Conservation (phyloP, 2,888 invertebrate genomes). For the Hipparchia sbordonii region DNA sequence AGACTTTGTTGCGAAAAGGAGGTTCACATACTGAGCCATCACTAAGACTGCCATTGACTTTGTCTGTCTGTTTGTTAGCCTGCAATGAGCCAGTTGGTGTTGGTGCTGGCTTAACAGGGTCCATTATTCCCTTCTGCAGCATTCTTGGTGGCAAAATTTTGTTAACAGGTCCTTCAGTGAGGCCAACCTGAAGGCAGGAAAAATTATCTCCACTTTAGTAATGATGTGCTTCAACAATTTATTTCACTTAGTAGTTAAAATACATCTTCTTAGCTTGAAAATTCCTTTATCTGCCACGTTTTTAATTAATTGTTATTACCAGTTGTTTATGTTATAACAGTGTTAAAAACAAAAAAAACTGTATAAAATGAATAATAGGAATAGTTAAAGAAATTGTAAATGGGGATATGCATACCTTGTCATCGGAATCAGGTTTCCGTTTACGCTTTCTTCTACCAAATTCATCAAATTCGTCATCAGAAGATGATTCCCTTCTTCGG, state of each 20-base stretch:
- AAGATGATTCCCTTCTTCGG: slow-evolving; percentile 91
- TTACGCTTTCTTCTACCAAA: slow-evolving; percentile 88
- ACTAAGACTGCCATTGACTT: slow-evolving; percentile 67
- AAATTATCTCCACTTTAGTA: slow-evolving; percentile 83
- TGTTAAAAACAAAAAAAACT: slow-evolving; percentile 4
- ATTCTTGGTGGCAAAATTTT: slow-evolving; percentile 76
- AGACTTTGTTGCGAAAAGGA: slow-evolving; percentile 56
- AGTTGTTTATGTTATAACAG: slow-evolving; percentile 26
- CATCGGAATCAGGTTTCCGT: slow-evolving; percentile 60
- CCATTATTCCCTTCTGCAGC: slow-evolving; percentile 69
- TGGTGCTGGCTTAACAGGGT: slow-evolving; percentile 61
- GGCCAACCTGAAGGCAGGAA: slow-evolving; percentile 83
- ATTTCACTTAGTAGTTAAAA: slow-evolving; percentile 63
- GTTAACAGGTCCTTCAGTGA: slow-evolving; percentile 80
- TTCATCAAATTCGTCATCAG: slow-evolving; percentile 98
- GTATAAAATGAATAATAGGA: slow-evolving; percentile 9
- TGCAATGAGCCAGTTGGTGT: slow-evolving; percentile 52
- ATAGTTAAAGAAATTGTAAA: slow-evolving; percentile 9
- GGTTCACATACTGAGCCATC: slow-evolving; percentile 70
- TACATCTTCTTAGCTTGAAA: slow-evolving; percentile 79
- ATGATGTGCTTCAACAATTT: slow-evolving; percentile 76
- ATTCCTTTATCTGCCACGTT: slow-evolving; percentile 71
- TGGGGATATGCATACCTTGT: slow-evolving; percentile 52
- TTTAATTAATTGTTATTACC: slow-evolving; percentile 45
- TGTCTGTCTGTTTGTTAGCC: slow-evolving; percentile 54